Evolutionary conservation across 1,140 invertebrate genomes (phyloP).

Genomic region (Diachasma alloeum): DNA sequence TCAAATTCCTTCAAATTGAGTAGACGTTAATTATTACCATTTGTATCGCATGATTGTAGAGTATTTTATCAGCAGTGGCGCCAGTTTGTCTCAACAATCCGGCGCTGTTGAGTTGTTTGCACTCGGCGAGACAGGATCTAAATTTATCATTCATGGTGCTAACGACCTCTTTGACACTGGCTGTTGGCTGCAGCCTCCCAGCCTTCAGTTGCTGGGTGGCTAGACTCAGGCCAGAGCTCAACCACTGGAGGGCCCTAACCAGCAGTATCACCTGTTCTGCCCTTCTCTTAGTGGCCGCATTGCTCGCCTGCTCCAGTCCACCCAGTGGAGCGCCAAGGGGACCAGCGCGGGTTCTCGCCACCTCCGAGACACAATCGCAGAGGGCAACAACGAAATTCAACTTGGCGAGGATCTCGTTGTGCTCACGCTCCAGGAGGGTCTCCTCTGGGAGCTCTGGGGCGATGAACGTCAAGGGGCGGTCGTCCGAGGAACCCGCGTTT

Average conservation of each 20-base stretch:
- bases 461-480: conserved; percentile 80
- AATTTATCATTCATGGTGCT: conserved; percentile 89
- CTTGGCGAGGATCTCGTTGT: conserved; percentile 93
- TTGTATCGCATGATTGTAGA: conserved; percentile 96
- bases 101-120: conserved; percentile 85
- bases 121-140: conserved; percentile 84
- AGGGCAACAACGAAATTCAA: conserved; percentile 91
- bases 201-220: conserved; percentile 87
- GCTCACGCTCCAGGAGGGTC: conserved; percentile 91
- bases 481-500: conserved; percentile 55
- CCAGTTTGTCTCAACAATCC: conserved; percentile 77
- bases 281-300: conserved; percentile 66
- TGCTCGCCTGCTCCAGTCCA: conserved; percentile 53
- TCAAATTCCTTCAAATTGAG: too few species aligned
- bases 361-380: conserved; percentile 88
- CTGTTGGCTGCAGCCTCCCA: conserved; percentile 86
- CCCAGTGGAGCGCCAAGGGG: conserved; percentile 69
- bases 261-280: conserved; percentile 93
- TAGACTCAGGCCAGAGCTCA: conserved; percentile 90
- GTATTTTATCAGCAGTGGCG: conserved; percentile 90
- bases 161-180: conserved; percentile 88
- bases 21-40: conserved; percentile 82
- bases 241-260: conserved; percentile 87
- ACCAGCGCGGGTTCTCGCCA: conserved; percentile 80
- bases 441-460: conserved; percentile 94